Conservation (phyloP, 1,140 invertebrate species). For the Cherax destructor region DNA sequence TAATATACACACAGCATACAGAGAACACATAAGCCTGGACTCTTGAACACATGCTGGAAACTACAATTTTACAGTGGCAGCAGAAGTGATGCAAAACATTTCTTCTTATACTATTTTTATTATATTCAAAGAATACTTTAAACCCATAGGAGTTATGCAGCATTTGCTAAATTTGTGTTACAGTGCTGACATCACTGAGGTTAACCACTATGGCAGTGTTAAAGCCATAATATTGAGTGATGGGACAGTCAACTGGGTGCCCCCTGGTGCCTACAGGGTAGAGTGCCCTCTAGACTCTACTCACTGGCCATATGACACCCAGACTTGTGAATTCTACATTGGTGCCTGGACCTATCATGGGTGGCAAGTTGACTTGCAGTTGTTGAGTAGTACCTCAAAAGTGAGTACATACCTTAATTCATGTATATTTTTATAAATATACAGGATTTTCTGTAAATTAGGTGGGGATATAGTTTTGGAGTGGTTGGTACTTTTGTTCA, state of each 20-base stretch:
- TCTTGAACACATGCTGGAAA: too few species aligned
- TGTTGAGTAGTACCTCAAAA: neutral
- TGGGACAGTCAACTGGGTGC: slow-evolving; percentile 11
- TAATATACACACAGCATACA: too few species aligned
- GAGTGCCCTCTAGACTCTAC: slow-evolving; percentile 37
- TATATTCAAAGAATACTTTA: too few species aligned
- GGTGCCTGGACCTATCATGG: slow-evolving; percentile 42
- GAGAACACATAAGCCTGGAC: too few species aligned
- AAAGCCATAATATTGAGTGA: neutral
- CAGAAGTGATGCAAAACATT: too few species aligned
- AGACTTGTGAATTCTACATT: neutral
- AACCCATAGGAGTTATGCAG: too few species aligned
- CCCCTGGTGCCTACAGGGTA: neutral
- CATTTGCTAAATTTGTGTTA: neutral
- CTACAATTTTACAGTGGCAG: too few species aligned
- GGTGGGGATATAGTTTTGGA: too few species aligned
- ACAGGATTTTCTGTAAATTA: too few species aligned
- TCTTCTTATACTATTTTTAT: too few species aligned
- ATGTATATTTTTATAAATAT: too few species aligned
- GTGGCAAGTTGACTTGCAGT: slow-evolving; percentile 22
- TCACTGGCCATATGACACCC: slow-evolving; percentile 43
- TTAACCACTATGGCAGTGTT: neutral
- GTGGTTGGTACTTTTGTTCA: too few species aligned
- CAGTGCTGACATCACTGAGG: slow-evolving; percentile 20
- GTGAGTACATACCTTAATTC: neutral